Percentiles rank a stretch among this genome's conserved stretches.
These are phyloP conservation scores for Erpornis zantholeuca DNA, from an alignment of 2,113 vertebrate genomes.

Conservation along the genomic window DNA sequence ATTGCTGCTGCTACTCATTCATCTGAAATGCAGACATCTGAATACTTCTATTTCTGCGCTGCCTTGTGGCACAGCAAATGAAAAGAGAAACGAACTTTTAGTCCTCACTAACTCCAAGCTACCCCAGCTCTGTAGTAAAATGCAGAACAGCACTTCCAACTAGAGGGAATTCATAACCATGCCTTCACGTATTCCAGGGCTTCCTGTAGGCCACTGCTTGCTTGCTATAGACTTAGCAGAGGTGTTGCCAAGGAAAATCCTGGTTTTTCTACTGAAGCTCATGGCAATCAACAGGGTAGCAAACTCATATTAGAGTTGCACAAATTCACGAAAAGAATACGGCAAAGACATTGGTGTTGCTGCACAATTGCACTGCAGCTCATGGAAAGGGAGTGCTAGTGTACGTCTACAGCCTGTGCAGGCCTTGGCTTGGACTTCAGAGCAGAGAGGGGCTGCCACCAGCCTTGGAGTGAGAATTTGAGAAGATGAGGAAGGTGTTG, in stretches of 20 bases:
- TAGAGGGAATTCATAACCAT: not conserved
- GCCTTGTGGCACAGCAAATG: not conserved
- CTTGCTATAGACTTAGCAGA: not conserved
- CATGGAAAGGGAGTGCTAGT: not conserved
- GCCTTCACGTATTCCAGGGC: fast-evolving
- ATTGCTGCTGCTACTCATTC: not conserved
- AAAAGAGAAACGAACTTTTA: not conserved
- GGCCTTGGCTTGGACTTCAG: not conserved
- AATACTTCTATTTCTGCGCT: not conserved
- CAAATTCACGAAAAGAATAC: not conserved
- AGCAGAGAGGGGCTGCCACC: not conserved
- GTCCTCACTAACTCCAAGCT: not conserved
- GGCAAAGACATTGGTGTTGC: not conserved
- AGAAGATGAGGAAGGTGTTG: not conserved
- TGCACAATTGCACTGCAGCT: fast-evolving
- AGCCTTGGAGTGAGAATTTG: not conserved
- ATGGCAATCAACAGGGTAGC: not conserved
- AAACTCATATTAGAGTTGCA: not conserved
- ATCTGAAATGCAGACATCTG: not conserved
- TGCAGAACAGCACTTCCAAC: not conserved
- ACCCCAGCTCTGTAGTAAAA: not conserved
- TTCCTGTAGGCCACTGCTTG: not conserved
- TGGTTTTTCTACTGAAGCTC: not conserved
- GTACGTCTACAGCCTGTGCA: fast-evolving
- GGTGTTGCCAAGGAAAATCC: not conserved